A percentile compares a stretch with the other conserved stretches of the same genome.
These are phyloP conservation scores for Phaethon lepturus DNA, from an alignment of 2,113 vertebrate species.

Conservation along the genomic window DNA sequence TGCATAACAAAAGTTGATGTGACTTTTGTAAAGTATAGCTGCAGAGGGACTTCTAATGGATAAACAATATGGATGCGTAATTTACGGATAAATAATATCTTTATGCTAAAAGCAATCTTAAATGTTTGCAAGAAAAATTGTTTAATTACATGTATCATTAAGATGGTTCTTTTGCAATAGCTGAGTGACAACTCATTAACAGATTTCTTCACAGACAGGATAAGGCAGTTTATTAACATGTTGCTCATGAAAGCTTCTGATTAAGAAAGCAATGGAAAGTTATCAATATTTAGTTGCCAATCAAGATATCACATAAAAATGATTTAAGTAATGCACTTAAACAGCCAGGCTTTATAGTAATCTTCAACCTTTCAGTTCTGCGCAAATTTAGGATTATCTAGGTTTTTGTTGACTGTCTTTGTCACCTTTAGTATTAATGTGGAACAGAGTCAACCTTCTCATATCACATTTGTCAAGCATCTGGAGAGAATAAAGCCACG, in stretches of 20 bases:
- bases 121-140: conserved; percentile 66
- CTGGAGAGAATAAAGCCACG: neutral
- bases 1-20: neutral
- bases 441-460: neutral
- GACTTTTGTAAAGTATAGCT: neutral
- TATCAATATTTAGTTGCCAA: conserved; percentile 76
- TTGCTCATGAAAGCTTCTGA: conserved; percentile 71
- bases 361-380: neutral
- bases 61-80: conserved; percentile 50
- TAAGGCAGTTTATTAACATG: conserved; percentile 72
- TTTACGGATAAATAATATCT: conserved; percentile 69
- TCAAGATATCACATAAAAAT: conserved; percentile 65
- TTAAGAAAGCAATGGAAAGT: conserved; percentile 67
- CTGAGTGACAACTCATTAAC: conserved; percentile 71
- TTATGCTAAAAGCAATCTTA: conserved; percentile 60
- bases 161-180: conserved; percentile 60
- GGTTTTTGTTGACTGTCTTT: neutral
- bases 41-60: conserved; percentile 32
- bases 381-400: neutral
- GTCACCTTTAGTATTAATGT: neutral
- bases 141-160: conserved; percentile 80
- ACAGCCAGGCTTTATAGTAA: neutral
- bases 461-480: neutral
- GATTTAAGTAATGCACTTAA: conserved; percentile 38
- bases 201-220: conserved; percentile 67